A percentile compares a stretch with the other conserved stretches of the same genome.
phyloP scores from a whole-genome alignment of 2,888 invertebrate genomes.

The Diarsia mendica region DNA sequence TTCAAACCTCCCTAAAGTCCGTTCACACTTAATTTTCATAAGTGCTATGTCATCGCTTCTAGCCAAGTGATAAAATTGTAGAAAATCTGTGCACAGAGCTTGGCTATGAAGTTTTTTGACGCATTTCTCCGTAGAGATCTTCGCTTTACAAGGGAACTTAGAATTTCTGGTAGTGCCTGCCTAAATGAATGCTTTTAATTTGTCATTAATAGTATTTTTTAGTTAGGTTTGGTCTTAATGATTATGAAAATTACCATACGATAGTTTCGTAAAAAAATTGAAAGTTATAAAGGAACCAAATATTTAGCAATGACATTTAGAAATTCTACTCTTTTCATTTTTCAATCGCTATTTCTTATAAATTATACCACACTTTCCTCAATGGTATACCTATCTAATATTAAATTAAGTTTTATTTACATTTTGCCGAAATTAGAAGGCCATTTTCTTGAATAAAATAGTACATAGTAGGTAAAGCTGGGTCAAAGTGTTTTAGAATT shows the following conservation, averaged over 20 bases:
- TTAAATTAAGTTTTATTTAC: constrained; percentile 67
- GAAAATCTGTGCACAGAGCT: background rate
- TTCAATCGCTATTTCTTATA: constrained; percentile 56
- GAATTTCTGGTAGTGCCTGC: background rate
- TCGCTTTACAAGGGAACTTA: background rate
- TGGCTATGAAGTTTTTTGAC: background rate
- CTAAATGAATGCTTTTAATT: background rate
- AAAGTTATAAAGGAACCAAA: background rate
- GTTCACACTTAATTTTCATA: background rate
- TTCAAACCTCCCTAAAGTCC: background rate
- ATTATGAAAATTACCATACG: too few relatives aligned
- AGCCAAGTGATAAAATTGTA: background rate
- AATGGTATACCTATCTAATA: constrained; percentile 66
- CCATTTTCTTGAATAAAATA: constrained; percentile 64
- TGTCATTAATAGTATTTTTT: background rate
- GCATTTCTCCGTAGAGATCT: background rate
- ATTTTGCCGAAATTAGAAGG: constrained; percentile 74
- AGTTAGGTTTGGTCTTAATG: too few relatives aligned
- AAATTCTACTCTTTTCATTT: constrained; percentile 23
- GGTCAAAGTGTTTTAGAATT: constrained; percentile 24
- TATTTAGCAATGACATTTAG: constrained; percentile 3
- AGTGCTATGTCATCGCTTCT: too few relatives aligned
- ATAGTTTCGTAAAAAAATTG: background rate
- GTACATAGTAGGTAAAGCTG: constrained; percentile 18
- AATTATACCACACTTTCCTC: constrained; percentile 54